Base-by-base conservation (phyloP, 1,140 invertebrate species). In the Drosophila rhopaloa region DNA sequence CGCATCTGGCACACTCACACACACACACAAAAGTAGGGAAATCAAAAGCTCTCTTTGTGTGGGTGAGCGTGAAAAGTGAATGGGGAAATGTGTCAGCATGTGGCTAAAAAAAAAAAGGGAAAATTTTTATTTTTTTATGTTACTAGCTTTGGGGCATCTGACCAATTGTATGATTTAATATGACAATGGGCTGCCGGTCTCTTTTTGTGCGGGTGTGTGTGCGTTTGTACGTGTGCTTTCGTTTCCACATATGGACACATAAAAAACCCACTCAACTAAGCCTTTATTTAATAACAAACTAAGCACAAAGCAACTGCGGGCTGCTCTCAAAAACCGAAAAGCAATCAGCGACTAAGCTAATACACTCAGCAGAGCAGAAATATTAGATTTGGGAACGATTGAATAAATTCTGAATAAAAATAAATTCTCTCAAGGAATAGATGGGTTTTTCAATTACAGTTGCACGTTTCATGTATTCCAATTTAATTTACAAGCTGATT, bases 121-220 rank as follows among this genome's bases (percentile, higher is more conserved):
- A 14, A 35, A 43, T 44, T 27, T 27, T 10, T 44, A 1, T n/a
- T 16, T 35, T 6, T 32, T 8, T 27, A 6, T 66, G 61, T 67
- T 75, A 56, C 62, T 56, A 48, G 74, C 60, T 66, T 79, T 76
- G 62, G 71, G 76, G 54, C 71, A 55, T 55, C 61, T 84, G 76
- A 84, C 79, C 81, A 84, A 84, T 84, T 83, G 76, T 80, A 76
- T 79, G 82, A 88, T 86, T 86, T 88, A 82, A 79, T 70, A 88
- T 72, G 66, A 82, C 79, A 86, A 76, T 82, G 74, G 65, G 38
- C 65, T 35, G 57, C 37, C 37, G 63, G 63, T 67, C 43, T 38
- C 46, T 41, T 62, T 66, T 48, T 74, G 60, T 71, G 61, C 57
- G 48, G 38, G 35, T 4, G 35, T 19, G n/a, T 41, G 27, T 13